Evolutionary conservation across 2,797 vertebrate species (phyloP).

Genomic region (Molossus alvarezi): DNA sequence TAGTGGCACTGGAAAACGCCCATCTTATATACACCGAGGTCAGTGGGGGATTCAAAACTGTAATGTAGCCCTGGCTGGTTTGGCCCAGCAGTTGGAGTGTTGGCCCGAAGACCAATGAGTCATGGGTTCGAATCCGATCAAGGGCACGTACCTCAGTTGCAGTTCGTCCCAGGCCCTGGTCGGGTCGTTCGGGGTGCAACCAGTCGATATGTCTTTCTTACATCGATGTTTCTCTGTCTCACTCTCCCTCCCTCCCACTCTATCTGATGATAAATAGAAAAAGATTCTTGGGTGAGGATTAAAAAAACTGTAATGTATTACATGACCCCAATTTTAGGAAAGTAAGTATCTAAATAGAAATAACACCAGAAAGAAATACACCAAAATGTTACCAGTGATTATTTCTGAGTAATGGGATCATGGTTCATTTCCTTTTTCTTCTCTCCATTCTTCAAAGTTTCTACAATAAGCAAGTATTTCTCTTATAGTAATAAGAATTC

Average conservation of each 20-base stretch:
- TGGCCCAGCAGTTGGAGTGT: too few species aligned
- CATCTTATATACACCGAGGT: background rate
- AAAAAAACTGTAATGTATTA: background rate
- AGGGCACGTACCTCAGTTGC: too few species aligned
- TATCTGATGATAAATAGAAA: too few species aligned
- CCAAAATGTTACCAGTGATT: background rate
- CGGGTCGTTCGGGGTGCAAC: too few species aligned
- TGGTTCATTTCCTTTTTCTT: background rate
- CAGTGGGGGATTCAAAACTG: background rate
- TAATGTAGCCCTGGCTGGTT: background rate
- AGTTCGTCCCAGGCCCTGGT: too few species aligned
- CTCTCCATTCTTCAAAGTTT: constrained; percentile 36
- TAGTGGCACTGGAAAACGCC: background rate
- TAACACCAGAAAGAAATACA: background rate
- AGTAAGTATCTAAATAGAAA: background rate
- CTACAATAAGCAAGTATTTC: background rate
- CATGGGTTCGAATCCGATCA: too few species aligned
- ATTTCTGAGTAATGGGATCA: constrained; percentile 29
- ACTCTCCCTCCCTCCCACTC: too few species aligned
- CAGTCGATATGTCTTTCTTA: too few species aligned
- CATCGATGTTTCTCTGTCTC: too few species aligned
- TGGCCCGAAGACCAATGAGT: too few species aligned
- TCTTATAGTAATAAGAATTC: background rate
- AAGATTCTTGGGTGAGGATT: too few species aligned
- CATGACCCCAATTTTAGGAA: background rate